Percentiles rank a stretch among this genome's conserved stretches.
Conservation (phyloP, 2,797 vertebrate genomes). For the Hypotaenidia philippensis region DNA sequence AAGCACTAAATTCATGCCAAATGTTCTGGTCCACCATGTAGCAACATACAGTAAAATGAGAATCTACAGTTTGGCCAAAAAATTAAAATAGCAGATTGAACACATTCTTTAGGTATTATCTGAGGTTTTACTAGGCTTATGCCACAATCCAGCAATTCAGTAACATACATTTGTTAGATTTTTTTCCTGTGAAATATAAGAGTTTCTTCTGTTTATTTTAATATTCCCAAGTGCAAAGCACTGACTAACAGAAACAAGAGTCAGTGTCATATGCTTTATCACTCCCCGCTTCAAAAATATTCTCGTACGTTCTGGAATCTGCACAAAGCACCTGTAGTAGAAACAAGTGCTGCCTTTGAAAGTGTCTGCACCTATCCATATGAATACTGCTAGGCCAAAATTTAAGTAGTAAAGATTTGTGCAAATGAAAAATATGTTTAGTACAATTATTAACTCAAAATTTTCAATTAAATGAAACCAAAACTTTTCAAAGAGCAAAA, state of each 20-base stretch:
- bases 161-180: background rate
- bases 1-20: background rate
- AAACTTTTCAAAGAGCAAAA: background rate
- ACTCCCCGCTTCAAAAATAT: background rate
- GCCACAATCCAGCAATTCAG: background rate
- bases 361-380: background rate
- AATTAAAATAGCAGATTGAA: background rate
- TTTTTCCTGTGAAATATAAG: background rate
- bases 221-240: background rate
- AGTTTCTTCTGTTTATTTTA: background rate
- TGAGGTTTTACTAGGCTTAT: background rate
- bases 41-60: background rate
- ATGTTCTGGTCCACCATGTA: accelerated
- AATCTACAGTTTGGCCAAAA: background rate
- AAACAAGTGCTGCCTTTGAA: background rate
- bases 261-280: background rate
- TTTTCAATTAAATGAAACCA: background rate
- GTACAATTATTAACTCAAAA: background rate
- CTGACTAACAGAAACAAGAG: background rate
- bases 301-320: background rate
- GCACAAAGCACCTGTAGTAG: background rate
- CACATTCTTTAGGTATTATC: background rate
- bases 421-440: background rate
- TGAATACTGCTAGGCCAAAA: background rate
- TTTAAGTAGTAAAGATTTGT: background rate